Percentiles rank a stretch among this genome's conserved stretches.
Evolutionary conservation across 2,888 invertebrate genomes (phyloP).

Genomic region (Heliconius sara): DNA sequence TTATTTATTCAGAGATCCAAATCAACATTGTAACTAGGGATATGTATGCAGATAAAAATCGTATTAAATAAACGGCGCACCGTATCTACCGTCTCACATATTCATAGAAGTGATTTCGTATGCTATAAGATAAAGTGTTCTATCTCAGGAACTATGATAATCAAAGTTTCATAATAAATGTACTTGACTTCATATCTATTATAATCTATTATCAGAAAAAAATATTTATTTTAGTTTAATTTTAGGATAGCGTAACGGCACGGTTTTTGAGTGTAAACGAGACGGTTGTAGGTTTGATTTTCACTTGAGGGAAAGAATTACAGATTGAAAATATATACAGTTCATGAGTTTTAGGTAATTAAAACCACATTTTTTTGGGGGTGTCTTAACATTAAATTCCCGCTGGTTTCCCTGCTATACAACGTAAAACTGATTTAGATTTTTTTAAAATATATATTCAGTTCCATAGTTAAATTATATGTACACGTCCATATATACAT

Average conservation of each 20-base stretch:
- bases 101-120: constrained; percentile 37
- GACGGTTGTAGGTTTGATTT: background rate
- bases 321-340: too few relatives aligned
- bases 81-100: constrained; percentile 23
- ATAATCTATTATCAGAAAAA: background rate
- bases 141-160: constrained; percentile 2
- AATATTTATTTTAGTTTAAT: background rate
- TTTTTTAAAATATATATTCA: background rate
- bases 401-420: background rate
- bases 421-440: too few relatives aligned
- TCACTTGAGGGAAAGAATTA: background rate
- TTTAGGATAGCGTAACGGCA: background rate
- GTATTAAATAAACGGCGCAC: constrained; percentile 29
- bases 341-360: too few relatives aligned
- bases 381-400: too few relatives aligned
- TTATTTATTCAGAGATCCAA: background rate
- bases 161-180: constrained; percentile 11
- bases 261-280: background rate
- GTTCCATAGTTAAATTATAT: background rate
- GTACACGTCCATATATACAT: background rate
- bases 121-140: constrained; percentile 23
- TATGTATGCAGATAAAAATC: constrained; percentile 21
- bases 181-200: background rate
- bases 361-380: too few relatives aligned
- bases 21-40: background rate